These are phyloP conservation scores for Daboia siamensis DNA, from an alignment of 2,113 vertebrate genomes.

Conservation along the genomic window DNA sequence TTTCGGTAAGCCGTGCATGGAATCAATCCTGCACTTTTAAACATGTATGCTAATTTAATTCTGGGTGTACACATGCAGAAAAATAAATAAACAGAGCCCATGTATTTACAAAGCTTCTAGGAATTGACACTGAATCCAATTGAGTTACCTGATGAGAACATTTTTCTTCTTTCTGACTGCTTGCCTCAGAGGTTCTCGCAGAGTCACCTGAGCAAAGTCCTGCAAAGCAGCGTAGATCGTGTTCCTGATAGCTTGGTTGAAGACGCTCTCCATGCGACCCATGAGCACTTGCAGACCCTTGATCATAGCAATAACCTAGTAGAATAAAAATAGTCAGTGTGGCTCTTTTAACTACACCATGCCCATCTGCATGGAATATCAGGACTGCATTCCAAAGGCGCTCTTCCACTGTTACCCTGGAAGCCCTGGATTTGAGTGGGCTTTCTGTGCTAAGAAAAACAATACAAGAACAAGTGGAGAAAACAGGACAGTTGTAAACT, in stretches of 20 bases:
- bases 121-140: not conserved
- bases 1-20: not conserved
- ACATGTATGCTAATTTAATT: not conserved
- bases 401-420: not conserved
- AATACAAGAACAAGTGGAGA: not conserved
- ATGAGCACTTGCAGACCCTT: slow-evolving; percentile 98
- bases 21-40: not conserved
- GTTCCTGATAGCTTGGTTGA: slow-evolving; percentile 98
- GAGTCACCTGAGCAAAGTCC: slow-evolving; percentile 94
- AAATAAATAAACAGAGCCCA: not conserved
- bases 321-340: not conserved
- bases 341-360: not conserved
- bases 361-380: not conserved
- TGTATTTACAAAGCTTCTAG: not conserved
- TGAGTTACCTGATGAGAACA: slow-evolving; percentile 84
- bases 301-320: slow-evolving; percentile 94
- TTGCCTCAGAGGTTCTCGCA: slow-evolving; percentile 92
- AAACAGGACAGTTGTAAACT: not conserved
- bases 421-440: not conserved
- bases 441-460: not conserved
- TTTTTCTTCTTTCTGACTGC: slow-evolving; percentile 98
- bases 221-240: slow-evolving; percentile 98
- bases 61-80: not conserved
- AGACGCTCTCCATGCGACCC: slow-evolving; percentile 98
- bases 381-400: not conserved